A percentile compares a stretch with the other conserved stretches of the same genome.
Evolutionary conservation across 2,797 vertebrate genomes (phyloP).

Genomic region (Mormyrus hasselquistii): DNA sequence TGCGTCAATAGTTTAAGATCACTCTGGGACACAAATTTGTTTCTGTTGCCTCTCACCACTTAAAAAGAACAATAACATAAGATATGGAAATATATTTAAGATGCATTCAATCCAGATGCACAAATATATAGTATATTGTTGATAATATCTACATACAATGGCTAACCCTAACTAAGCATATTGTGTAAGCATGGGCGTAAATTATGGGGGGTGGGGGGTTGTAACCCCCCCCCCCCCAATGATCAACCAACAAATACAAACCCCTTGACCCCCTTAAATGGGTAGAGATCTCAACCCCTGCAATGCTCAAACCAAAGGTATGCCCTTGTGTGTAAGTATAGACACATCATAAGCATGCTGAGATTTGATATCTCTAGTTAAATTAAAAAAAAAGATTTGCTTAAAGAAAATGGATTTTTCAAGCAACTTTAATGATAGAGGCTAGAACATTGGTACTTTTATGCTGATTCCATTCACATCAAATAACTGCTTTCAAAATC

Average conservation of each 20-base stretch:
- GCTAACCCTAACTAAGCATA: background rate
- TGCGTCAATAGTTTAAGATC: background rate
- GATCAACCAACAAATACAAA: background rate
- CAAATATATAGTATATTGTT: background rate
- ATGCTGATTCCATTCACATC: background rate
- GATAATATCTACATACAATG: background rate
- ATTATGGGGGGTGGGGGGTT: background rate
- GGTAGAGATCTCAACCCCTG: background rate
- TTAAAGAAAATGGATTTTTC: background rate
- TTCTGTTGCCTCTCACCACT: background rate
- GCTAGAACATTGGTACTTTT: background rate
- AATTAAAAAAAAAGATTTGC: background rate
- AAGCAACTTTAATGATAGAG: background rate
- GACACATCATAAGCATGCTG: background rate
- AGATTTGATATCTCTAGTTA: background rate
- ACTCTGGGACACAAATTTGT: background rate
- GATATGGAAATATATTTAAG: background rate
- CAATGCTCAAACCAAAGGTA: background rate
- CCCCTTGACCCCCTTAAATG: background rate
- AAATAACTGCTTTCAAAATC: background rate
- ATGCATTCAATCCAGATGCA: background rate
- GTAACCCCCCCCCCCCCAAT: background rate
- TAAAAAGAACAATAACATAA: conserved; percentile 1
- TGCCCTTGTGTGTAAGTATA: background rate
- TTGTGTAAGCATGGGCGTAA: background rate